These are phyloP conservation scores for human DNA, from an alignment of 2,113 vertebrate species.

Conservation along the genomic window GRCh38 chr1:106227001-106227500, in stretches of 20 bases:
- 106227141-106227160: background rate
- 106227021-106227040: background rate
- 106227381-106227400: background rate
- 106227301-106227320: background rate
- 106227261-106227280: background rate
- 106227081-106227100: background rate
- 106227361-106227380: background rate
- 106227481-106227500: background rate
- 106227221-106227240: background rate
- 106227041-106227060: background rate
- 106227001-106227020: background rate
- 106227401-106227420: background rate
- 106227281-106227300: background rate
- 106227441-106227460: background rate
- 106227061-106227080: background rate
- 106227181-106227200: background rate
- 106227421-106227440: background rate
- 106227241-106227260: background rate
- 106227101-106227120: background rate
- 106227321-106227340: background rate
- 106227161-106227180: background rate
- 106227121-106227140: background rate
- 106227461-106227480: background rate
- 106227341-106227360: background rate
- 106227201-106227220: background rate